phyloP scores from a whole-genome alignment of 2,797 vertebrate species.

The Thalassophryne amazonica region DNA sequence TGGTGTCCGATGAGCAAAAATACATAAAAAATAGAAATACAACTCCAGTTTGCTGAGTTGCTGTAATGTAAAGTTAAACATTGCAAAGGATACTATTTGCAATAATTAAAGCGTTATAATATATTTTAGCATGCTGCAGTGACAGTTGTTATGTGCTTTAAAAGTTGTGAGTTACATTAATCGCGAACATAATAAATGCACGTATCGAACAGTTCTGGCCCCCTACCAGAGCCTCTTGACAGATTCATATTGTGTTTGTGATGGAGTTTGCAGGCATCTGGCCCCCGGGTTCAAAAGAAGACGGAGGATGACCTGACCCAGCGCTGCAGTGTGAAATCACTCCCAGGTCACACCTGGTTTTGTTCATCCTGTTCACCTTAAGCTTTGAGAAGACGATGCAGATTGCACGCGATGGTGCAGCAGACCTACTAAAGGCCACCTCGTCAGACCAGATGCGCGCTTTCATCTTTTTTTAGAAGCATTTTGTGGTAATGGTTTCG shows the following conservation, averaged over 20 bases:
- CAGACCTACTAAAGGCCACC: conserved; percentile 60
- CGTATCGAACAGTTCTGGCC: conserved; percentile 37
- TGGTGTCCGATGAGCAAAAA: no score
- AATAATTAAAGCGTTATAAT: no score
- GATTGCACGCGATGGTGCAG: conserved; percentile 65
- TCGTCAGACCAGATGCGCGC: conserved; percentile 57
- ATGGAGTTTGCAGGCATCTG: conserved; percentile 60
- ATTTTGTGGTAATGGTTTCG: conserved; percentile 66
- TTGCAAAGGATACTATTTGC: no score
- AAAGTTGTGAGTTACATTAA: conserved; percentile 12
- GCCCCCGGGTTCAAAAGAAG: conserved; percentile 61
- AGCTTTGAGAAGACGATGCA: conserved; percentile 65
- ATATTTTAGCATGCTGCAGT: neutral
- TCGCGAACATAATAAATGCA: conserved; percentile 34
- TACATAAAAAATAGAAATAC: no score
- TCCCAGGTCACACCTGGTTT: conserved; percentile 76
- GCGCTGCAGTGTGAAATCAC: conserved; percentile 71
- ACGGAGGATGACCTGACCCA: conserved; percentile 62
- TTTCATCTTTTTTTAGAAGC: conserved; percentile 68
- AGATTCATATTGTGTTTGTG: conserved; percentile 71
- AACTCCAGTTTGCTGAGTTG: no score
- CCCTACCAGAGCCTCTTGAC: conserved; percentile 46
- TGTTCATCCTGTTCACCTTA: conserved; percentile 69
- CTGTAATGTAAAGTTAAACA: no score
- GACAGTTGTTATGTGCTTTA: conserved; percentile 22